These are phyloP conservation scores for Amblyjoppa fuscipennis DNA, from an alignment of 2,888 invertebrate genomes.

Conservation along the genomic window DNA sequence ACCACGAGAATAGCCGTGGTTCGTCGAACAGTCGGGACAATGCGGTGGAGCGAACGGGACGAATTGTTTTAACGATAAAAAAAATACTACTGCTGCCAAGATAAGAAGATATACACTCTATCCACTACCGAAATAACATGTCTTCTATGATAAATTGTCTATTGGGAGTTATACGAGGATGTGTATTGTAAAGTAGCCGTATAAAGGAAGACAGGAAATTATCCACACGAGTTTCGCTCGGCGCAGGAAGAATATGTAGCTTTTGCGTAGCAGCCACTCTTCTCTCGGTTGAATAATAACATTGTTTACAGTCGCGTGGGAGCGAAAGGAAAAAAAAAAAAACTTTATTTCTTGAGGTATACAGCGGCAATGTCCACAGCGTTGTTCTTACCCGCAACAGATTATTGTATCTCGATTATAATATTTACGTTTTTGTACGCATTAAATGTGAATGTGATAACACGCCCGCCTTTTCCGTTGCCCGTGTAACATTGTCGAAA, in stretches of 20 bases:
- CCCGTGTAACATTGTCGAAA: slow-evolving; percentile 67
- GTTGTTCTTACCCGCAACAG: slow-evolving; percentile 26
- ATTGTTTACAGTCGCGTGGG: slow-evolving; percentile 46
- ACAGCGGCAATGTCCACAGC: slow-evolving; percentile 45
- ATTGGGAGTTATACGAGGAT: slow-evolving; percentile 56
- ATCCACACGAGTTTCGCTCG: slow-evolving; percentile 19
- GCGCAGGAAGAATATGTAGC: slow-evolving; percentile 20
- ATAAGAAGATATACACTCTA: slow-evolving; percentile 54
- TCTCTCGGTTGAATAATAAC: slow-evolving; percentile 41
- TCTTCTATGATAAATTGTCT: slow-evolving; percentile 63
- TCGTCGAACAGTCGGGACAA: slow-evolving; percentile 12
- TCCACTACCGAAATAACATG: slow-evolving; percentile 56
- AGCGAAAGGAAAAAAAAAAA: neutral
- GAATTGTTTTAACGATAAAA: slow-evolving; percentile 26
- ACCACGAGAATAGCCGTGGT: too few species aligned
- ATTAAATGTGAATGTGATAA: slow-evolving; percentile 74
- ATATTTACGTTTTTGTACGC: slow-evolving; percentile 74
- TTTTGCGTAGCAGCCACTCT: slow-evolving; percentile 43
- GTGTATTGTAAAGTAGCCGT: slow-evolving; percentile 56
- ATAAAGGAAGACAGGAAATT: slow-evolving; percentile 17
- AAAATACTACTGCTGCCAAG: slow-evolving; percentile 59
- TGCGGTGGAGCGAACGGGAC: neutral
- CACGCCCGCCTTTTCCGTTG: slow-evolving; percentile 69
- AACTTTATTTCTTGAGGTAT: slow-evolving; percentile 27
- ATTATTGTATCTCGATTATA: slow-evolving; percentile 65